Base-by-base conservation (phyloP, 2,888 invertebrate species). In the Laspeyria flexula region DNA sequence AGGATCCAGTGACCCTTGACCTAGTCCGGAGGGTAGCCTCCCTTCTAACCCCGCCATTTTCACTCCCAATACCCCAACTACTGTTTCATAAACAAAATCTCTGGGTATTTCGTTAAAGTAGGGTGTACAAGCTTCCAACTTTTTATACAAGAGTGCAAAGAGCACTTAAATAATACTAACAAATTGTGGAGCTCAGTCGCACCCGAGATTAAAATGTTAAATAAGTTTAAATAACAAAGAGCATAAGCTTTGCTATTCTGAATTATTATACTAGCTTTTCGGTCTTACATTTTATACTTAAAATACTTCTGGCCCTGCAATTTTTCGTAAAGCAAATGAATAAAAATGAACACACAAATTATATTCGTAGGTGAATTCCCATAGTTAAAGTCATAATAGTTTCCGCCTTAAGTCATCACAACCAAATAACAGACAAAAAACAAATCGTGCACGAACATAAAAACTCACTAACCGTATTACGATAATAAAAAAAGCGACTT, bases 1-100 rank as follows among this genome's bases (percentile, higher is more conserved):
- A 71, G 70, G 73, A 77, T 73, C 70, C 79, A 71, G 66, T 79
- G 83, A 83, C 83, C 83, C 83, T 84, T 85, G 85, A 85, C 84
- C 85, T 71, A 77, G 72, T 80, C 72, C 51, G 65, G 57, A 65
- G 73, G 72, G 71, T 60, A 64, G 63, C 45, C 62, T 48, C 70
- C 73, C 59, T 59, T 45, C 60, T 55, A 12, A 39, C 51, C 59
- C 58, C 66, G 30, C 48, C 15, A 65, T 65, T 60, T 72, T 65
- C 64, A 53, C 75, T 63, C 71, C 72, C 67, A 42, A 43, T 49
- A 53, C 55, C 62, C 67, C 59, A 71, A 76, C 73, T 69, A 75
- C 60, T 59, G 67, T 76, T 74, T 73, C 55, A 57, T 59, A 60
- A 57, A 65, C 55, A 65, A 61, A 65, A 70, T 60, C 51, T 49